These are phyloP conservation scores for Sakesphorus luctuosus DNA, from an alignment of 2,113 vertebrate genomes.

Conservation along the genomic window DNA sequence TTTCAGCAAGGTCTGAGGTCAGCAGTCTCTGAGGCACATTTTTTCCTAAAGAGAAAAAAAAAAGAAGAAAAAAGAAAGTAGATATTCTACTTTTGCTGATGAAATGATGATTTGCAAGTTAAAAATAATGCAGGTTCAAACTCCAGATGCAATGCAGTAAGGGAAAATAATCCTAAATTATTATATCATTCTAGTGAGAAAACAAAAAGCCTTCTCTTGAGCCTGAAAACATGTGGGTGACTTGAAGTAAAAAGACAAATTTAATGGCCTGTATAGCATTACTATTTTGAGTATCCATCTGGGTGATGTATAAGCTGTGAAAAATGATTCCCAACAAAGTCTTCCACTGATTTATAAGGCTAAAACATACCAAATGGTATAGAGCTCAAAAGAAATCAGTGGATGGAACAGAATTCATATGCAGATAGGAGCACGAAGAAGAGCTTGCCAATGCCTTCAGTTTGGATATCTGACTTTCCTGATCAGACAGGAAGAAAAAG, in stretches of 20 bases:
- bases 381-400: background rate
- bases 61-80: background rate
- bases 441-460: background rate
- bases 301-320: fast-evolving
- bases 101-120: background rate
- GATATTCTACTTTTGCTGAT: background rate
- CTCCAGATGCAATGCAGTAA: background rate
- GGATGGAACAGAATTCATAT: background rate
- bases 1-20: background rate
- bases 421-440: background rate
- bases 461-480: background rate
- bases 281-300: background rate
- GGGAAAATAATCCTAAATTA: background rate
- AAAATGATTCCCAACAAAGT: background rate
- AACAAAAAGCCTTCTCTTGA: background rate
- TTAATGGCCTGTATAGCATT: background rate
- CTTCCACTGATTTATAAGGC: background rate
- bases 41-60: background rate
- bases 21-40: background rate
- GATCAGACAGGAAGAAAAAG: background rate
- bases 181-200: background rate
- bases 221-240: background rate
- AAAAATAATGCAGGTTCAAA: background rate
- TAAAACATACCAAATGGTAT: background rate
- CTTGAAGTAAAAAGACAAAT: background rate